These are phyloP conservation scores for Saxicola maurus DNA, from an alignment of 2,797 vertebrate genomes.

Conservation along the genomic window DNA sequence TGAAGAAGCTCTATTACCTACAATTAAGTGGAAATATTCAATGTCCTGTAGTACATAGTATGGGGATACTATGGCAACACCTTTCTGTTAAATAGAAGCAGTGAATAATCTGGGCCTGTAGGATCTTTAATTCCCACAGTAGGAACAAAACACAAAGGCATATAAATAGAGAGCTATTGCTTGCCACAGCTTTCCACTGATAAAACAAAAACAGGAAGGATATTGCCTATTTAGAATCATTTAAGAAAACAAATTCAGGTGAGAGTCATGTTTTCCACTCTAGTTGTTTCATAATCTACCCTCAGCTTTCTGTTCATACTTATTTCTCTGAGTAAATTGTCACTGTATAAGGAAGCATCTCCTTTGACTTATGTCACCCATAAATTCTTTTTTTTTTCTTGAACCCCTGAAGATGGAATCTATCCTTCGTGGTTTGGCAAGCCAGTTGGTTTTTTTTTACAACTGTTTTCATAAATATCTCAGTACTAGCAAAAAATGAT, in stretches of 20 bases:
- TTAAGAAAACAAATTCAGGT: background rate
- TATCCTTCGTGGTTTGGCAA: background rate
- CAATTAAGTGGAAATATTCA: background rate
- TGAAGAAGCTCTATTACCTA: background rate
- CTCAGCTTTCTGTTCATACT: background rate
- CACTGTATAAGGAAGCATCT: background rate
- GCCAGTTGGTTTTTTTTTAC: background rate
- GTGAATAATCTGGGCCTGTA: background rate
- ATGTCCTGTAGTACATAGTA: background rate
- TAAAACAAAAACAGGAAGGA: background rate
- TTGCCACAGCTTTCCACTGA: background rate
- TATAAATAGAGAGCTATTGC: background rate
- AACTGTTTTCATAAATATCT: background rate
- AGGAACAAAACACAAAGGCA: constrained; percentile 11
- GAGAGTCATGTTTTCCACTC: background rate
- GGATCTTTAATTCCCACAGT: background rate
- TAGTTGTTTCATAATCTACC: background rate
- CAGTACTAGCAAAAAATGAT: background rate
- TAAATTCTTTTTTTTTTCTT: background rate
- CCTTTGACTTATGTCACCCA: constrained; percentile 11
- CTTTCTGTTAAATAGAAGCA: background rate
- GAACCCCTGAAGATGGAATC: background rate
- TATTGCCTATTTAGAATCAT: background rate
- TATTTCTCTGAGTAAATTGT: background rate
- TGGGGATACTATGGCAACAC: background rate